Evolutionary conservation across 1,140 invertebrate species (phyloP).

Genomic region (Arion vulgaris): DNA sequence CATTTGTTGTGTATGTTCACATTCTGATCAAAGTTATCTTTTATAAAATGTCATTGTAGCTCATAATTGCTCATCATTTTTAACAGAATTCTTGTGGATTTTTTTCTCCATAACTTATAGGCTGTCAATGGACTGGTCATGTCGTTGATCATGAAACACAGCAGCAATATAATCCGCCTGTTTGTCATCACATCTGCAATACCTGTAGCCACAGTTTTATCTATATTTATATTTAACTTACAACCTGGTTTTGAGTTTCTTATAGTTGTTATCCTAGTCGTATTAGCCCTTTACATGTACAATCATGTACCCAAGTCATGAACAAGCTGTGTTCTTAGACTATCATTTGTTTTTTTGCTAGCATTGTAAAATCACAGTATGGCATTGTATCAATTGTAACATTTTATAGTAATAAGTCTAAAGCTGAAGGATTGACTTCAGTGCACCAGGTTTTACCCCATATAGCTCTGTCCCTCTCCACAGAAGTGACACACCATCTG

Average conservation of each 20-base stretch:
- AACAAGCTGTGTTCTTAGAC: not conserved
- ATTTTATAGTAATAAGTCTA: no score
- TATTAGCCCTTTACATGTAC: conserved; percentile 17
- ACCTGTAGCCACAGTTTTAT: conserved; percentile 65
- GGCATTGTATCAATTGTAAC: no score
- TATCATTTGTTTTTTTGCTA: not conserved
- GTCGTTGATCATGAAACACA: conserved; percentile 71
- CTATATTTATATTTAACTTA: conserved; percentile 47
- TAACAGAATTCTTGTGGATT: not conserved
- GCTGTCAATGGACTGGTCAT: conserved; percentile 68
- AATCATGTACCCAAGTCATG: conserved; percentile 18
- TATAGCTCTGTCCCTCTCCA: no score
- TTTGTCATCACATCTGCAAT: conserved; percentile 71
- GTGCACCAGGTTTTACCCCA: no score
- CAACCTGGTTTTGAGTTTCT: conserved; percentile 29
- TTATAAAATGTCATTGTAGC: not conserved
- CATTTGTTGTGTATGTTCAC: no score
- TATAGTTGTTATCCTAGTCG: conserved; percentile 14
- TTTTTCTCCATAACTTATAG: conserved; percentile 46
- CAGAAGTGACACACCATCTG: no score
- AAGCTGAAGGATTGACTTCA: no score
- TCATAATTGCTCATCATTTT: not conserved
- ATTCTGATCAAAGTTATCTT: not conserved
- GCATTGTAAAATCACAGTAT: not conserved
- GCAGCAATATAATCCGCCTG: conserved; percentile 70